These are phyloP conservation scores for Pampusana beccarii DNA, from an alignment of 2,113 vertebrate genomes.

Conservation along the genomic window DNA sequence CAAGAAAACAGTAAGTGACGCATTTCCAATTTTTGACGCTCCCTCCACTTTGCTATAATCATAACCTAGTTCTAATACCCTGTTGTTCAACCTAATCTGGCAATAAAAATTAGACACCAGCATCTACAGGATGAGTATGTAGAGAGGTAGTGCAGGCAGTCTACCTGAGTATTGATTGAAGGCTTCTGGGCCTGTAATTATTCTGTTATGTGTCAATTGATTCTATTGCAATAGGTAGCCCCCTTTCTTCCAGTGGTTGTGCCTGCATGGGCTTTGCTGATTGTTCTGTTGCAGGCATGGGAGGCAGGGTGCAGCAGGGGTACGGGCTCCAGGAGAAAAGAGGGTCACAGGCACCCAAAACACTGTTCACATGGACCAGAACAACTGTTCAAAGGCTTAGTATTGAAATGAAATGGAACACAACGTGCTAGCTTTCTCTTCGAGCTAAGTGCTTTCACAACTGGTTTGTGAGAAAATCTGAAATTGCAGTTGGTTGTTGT, in stretches of 20 bases:
- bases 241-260: too few species aligned
- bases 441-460: neutral
- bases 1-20: neutral
- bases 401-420: neutral
- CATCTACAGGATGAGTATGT: too few species aligned
- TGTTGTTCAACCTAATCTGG: neutral
- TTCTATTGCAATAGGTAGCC: rapidly evolving
- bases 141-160: neutral
- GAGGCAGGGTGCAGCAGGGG: neutral
- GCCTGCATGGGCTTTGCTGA: neutral
- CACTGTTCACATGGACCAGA: neutral
- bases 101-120: neutral
- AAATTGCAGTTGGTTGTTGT: neutral
- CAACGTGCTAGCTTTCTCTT: neutral
- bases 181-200: neutral
- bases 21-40: neutral
- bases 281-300: rapidly evolving
- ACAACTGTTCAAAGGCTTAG: neutral
- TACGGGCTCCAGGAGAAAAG: neutral
- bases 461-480: neutral
- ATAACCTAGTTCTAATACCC: neutral
- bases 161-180: neutral
- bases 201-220: neutral
- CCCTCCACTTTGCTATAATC: neutral
- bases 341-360: neutral